A percentile compares a stretch with the other conserved stretches of the same genome.
Evolutionary conservation across 2,113 vertebrate species (phyloP).

Genomic region (Coracopsis vasa): DNA sequence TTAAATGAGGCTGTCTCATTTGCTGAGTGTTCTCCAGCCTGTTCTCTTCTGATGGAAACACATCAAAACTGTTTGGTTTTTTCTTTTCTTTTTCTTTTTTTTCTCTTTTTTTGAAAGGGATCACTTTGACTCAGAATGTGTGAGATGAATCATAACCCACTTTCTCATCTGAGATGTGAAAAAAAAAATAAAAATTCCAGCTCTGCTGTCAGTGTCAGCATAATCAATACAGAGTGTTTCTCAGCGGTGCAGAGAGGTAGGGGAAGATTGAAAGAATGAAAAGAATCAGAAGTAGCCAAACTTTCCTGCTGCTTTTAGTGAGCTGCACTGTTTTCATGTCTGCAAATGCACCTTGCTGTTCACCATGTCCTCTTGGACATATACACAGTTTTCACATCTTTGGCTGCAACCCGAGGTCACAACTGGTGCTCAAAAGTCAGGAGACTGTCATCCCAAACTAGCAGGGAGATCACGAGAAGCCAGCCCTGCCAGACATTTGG

Average conservation of each 20-base stretch:
- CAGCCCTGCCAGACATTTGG: background rate
- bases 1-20: constrained; percentile 39
- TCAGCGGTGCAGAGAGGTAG: constrained; percentile 18
- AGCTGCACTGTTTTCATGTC: background rate
- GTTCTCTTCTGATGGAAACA: constrained; percentile 67
- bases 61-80: constrained; percentile 51
- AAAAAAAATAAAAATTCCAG: constrained; percentile 29
- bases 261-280: constrained; percentile 36
- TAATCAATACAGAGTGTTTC: constrained; percentile 63
- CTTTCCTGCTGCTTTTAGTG: constrained; percentile 33
- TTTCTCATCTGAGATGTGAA: constrained; percentile 71
- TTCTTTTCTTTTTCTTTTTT: background rate
- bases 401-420: background rate
- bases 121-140: constrained; percentile 75
- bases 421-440: background rate
- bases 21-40: constrained; percentile 67
- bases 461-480: background rate
- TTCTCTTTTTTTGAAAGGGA: constrained; percentile 59
- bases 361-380: background rate
- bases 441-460: background rate
- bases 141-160: constrained; percentile 78
- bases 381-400: background rate
- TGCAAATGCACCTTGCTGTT: background rate
- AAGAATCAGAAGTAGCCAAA: constrained; percentile 46
- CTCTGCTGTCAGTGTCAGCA: constrained; percentile 68